Percentiles rank a stretch among this genome's conserved stretches.
Evolutionary conservation across 2,113 vertebrate species (phyloP).

Genomic region (Dendropsophus ebraccatus): DNA sequence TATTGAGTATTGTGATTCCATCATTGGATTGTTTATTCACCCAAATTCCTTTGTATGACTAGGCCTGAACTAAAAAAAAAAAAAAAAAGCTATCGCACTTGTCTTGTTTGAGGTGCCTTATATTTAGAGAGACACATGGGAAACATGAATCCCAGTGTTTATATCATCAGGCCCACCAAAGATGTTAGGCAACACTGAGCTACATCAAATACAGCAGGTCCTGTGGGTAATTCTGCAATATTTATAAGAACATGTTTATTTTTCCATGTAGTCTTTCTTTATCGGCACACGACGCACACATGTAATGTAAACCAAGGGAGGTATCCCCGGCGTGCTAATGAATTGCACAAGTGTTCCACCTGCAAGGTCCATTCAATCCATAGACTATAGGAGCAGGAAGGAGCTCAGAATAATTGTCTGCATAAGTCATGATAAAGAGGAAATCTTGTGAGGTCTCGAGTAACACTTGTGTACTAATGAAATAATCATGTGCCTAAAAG

Average conservation of each 20-base stretch:
- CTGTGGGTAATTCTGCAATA: constrained; percentile 39
- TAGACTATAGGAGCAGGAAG: constrained; percentile 30
- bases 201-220: constrained; percentile 31
- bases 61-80: background rate
- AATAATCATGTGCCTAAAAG: constrained; percentile 57
- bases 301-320: constrained; percentile 32
- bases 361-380: constrained; percentile 39
- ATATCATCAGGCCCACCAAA: constrained; percentile 43
- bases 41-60: constrained; percentile 7
- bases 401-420: constrained; percentile 37
- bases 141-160: constrained; percentile 37
- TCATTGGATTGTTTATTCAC: background rate
- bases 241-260: constrained; percentile 41
- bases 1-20: background rate
- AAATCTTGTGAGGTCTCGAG: constrained; percentile 57
- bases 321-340: constrained; percentile 35
- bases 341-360: constrained; percentile 49
- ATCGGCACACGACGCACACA: constrained; percentile 28
- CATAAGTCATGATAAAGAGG: constrained; percentile 45
- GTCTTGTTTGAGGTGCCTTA: constrained; percentile 6
- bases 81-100: constrained; percentile 23
- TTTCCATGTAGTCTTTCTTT: constrained; percentile 30
- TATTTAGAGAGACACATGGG: constrained; percentile 35
- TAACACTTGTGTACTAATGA: constrained; percentile 54
- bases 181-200: constrained; percentile 27